Conservation (phyloP, 2,888 invertebrate species). For the Chloromyia formosa region DNA sequence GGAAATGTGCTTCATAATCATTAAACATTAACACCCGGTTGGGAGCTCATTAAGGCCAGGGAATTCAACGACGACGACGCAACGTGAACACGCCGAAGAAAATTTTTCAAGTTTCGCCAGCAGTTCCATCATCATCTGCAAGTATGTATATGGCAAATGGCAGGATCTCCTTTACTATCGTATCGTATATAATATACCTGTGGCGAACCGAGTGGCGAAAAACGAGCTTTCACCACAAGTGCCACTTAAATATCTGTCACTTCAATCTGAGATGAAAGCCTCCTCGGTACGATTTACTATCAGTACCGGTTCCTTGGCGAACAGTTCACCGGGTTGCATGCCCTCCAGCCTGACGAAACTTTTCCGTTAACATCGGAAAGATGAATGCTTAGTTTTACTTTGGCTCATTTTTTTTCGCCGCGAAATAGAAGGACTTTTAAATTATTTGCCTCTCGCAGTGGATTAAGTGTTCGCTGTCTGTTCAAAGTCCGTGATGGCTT, state of each 20-base stretch:
- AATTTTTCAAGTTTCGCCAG: too few species aligned
- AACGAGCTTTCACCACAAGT: not conserved
- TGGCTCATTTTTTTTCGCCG: too few species aligned
- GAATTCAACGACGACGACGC: constrained; percentile 19
- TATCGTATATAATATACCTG: not conserved
- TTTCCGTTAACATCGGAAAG: not conserved
- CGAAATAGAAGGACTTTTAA: not conserved
- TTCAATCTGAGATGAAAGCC: not conserved
- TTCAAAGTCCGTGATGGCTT: too few species aligned
- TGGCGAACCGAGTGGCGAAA: not conserved
- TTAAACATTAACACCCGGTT: constrained; percentile 46
- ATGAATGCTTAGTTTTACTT: not conserved
- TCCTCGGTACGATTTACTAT: not conserved
- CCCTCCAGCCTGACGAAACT: not conserved
- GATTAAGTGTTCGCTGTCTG: too few species aligned
- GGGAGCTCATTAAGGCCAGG: constrained; percentile 26
- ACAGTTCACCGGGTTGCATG: too few species aligned
- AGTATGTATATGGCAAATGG: too few species aligned
- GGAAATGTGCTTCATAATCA: constrained; percentile 44
- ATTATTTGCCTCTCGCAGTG: not conserved
- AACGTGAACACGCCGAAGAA: not conserved
- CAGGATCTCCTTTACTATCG: too few species aligned
- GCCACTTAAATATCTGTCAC: not conserved
- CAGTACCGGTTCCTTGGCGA: not conserved
- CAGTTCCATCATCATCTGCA: too few species aligned